Conservation (phyloP, 2,888 invertebrate genomes). For the Ochlodes sylvanus region DNA sequence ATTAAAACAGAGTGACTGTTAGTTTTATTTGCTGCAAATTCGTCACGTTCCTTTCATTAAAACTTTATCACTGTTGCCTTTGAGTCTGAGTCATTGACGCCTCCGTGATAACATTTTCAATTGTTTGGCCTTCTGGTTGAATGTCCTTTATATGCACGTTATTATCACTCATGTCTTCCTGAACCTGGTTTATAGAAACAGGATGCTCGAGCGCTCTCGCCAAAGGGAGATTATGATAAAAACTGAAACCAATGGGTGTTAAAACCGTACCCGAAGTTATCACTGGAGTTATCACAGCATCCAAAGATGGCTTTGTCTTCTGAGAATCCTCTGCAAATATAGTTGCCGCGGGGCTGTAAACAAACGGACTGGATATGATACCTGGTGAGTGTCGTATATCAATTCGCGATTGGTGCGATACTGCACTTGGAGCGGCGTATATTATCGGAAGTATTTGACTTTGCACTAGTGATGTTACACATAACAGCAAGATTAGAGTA, state of each 20-base stretch:
- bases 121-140: conserved; percentile 4
- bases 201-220: conserved; percentile 70
- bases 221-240: conserved; percentile 68
- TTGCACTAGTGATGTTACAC: conserved; percentile 52
- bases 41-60: too few relatives aligned
- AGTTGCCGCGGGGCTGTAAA: conserved; percentile 61
- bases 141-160: conserved; percentile 32
- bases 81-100: neutral
- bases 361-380: conserved; percentile 57
- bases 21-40: too few relatives aligned
- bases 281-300: conserved; percentile 55
- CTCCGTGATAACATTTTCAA: conserved; percentile 8
- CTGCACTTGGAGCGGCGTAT: conserved; percentile 80
- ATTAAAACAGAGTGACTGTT: too few relatives aligned
- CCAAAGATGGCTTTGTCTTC: conserved; percentile 45
- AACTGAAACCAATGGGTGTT: conserved; percentile 66
- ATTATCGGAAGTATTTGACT: conserved; percentile 64
- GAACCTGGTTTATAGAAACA: conserved; percentile 59
- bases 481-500: conserved; percentile 56
- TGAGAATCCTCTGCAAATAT: conserved; percentile 51
- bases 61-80: too few relatives aligned
- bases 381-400: conserved; percentile 72
- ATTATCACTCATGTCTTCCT: conserved; percentile 44
- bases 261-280: conserved; percentile 56
- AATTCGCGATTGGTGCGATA: conserved; percentile 83